Evolutionary conservation across 2,113 vertebrate genomes (phyloP).

Genomic region (Cnemophilus loriae): DNA sequence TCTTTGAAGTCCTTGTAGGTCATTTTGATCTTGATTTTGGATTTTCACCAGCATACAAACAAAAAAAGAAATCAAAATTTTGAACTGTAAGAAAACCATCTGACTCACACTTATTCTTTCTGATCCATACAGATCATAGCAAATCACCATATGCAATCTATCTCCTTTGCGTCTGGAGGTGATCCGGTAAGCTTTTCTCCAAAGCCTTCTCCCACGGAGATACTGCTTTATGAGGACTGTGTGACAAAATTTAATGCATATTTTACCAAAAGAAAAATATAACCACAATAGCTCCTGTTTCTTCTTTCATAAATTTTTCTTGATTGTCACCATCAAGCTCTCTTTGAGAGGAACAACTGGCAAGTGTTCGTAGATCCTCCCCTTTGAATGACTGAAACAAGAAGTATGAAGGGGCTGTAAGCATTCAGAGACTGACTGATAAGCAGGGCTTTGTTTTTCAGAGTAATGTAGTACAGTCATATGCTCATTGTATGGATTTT

Average conservation of each 20-base stretch:
- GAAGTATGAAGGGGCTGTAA: background rate
- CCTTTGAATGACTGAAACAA: background rate
- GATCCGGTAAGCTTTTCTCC: slow-evolving; percentile 84
- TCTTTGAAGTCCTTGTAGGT: background rate
- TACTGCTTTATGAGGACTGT: background rate
- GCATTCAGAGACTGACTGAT: background rate
- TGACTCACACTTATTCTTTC: slow-evolving; percentile 45
- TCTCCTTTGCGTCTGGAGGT: slow-evolving; percentile 97
- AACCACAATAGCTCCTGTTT: background rate
- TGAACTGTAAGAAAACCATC: background rate
- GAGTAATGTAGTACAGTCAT: background rate
- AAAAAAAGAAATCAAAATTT: background rate
- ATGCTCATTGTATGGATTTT: background rate
- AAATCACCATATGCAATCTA: slow-evolving; percentile 99
- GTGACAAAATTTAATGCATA: background rate
- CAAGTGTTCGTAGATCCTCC: background rate
- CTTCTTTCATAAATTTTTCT: slow-evolving; percentile 1
- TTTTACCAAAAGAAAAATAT: background rate
- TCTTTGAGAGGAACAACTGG: background rate
- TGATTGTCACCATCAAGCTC: background rate
- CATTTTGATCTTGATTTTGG: background rate
- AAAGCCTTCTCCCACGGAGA: background rate
- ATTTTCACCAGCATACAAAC: background rate
- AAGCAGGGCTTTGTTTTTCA: background rate
- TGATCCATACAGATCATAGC: slow-evolving; percentile 88